Evolutionary conservation across 1,140 invertebrate species (phyloP).

Genomic region (Pararge aegeria): DNA sequence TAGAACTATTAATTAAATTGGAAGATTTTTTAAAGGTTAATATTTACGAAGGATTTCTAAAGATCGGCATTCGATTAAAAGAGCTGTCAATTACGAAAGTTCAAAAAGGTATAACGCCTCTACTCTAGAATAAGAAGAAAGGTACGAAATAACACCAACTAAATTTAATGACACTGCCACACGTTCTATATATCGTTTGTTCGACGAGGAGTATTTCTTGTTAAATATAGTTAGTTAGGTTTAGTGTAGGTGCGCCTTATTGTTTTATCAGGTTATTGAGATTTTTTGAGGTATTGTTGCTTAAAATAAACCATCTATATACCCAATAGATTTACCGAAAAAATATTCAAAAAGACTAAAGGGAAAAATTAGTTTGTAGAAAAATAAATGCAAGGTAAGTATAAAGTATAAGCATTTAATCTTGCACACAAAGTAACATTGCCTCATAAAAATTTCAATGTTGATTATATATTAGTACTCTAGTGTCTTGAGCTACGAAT

Average conservation of each 20-base stretch:
- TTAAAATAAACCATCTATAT: too few relatives aligned
- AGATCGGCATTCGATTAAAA: not conserved
- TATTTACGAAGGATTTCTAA: not conserved
- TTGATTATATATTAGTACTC: slow-evolving; percentile 4
- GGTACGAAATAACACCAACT: slow-evolving; percentile 37
- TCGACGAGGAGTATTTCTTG: slow-evolving; percentile 24
- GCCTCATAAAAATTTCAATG: slow-evolving; percentile 13
- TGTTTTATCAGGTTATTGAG: slow-evolving; percentile 16
- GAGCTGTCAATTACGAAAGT: slow-evolving; percentile 34
- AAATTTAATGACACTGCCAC: slow-evolving; percentile 39
- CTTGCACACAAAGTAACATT: slow-evolving; percentile 1
- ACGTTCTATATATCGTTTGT: slow-evolving; percentile 23
- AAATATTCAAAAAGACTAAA: too few relatives aligned
- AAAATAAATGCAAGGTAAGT: not conserved
- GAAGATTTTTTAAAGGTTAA: not conserved
- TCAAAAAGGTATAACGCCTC: slow-evolving; percentile 32
- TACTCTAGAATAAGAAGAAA: slow-evolving; percentile 20
- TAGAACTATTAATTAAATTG: too few relatives aligned
- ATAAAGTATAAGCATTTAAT: not conserved
- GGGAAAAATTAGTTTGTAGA: not conserved
- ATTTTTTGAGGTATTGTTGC: not conserved
- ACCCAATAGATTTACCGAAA: too few relatives aligned
- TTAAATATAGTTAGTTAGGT: slow-evolving; percentile 18
- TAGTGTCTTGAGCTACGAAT: slow-evolving; percentile 28
- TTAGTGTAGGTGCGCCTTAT: slow-evolving; percentile 26